Evolutionary conservation across 2,113 vertebrate species (phyloP), one percentile per base, ranked within the genome.

Genomic region (Gymnocephalus cernua): DNA sequence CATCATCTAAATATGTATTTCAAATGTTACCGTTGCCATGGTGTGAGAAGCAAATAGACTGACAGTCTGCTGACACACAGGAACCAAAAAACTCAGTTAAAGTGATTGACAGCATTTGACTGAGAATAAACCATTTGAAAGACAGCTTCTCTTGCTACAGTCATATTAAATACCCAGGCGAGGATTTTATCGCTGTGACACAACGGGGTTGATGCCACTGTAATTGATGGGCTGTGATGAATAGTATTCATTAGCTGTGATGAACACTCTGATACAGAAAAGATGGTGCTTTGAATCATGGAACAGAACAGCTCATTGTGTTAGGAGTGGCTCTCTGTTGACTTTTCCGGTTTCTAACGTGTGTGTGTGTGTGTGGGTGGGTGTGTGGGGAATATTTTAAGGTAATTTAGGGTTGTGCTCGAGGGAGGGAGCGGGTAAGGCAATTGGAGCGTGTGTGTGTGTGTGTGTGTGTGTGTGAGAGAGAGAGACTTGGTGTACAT

Each of bases 391-490:
- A 88, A 77, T 85, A 85, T 91, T 90, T 88, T 69, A 72, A 67
- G 56, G 80, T 86, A 91, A 91, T 91, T 86, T 85, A 73, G 68
- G 83, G 74, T 87, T 92, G 32, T 77, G 51, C 84, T 80, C 53
- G 21, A 82, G 74, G 48, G 56, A 69, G 23, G 12, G 45, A 62
- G 75, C 80, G 59, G 58, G 25, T 3, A 41, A 62, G 27, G 53
- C 65, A 86, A 69, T 38, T 87, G 59, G 63, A 74, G 70, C 6
- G 5, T 74, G 53, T 56, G 35, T 74, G 48, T 70, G 3, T 70
- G 27, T 29, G 1, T 71, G 29, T 56, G 65, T 56, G 56, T 58
- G 57, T 74, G 27, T 66, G 32, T 77, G 48, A n/a, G n/a, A n/a
- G n/a, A n/a, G n/a, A n/a, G n/a, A n/a, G 71, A 38, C 15, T 38